Evolutionary conservation across 2,113 vertebrate genomes (phyloP), one percentile per base, ranked within the genome.

Genomic region (Megaceryle maxima): DNA sequence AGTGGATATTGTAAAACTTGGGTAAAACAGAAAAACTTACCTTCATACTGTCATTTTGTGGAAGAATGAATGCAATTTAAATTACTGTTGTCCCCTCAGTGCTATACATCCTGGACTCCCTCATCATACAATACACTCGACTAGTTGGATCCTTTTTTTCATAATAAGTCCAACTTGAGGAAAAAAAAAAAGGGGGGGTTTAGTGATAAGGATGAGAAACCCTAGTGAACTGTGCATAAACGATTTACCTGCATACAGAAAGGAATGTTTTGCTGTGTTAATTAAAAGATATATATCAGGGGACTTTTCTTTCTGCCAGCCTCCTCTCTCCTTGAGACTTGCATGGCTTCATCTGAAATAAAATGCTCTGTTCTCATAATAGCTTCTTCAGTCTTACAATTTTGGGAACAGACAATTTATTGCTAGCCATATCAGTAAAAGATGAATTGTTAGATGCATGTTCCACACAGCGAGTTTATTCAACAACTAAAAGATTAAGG

Each of bases 241-340:
- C 43, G 44, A 93, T 67, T 93, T 91, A 89, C 82, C 68, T 63
- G 66, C 56, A 43, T 37, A 75, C 57, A 57, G 41, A 91, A 94
- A 89, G 25, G 44, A 83, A 62, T 87, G 88, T 91, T 95, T 95
- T 73, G 63, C 80, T 51, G 5, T 87, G 88, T 96, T 96, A 95
- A 96, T 97, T 96, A 93, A 93, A 94, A 94, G 92, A 97, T 96
- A 64, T 2, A 8, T 81, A 96, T 95, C 95, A 91, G 83, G 77
- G 53, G 62, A 75, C 57, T 94, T 93, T 87, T 76, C 83, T 75
- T 93, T 76, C 81, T 92, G 70, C 66, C 70, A 91, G 69, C 18
- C 64, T 87, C 16, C 44, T 75, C 66, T 92, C 77, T 95, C 66
- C 86, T 89, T 87, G 94, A 95, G 95, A 92, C 95, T 82, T 89